Base-by-base conservation (phyloP, 2,888 invertebrate species). In the Limenitis camilla region DNA sequence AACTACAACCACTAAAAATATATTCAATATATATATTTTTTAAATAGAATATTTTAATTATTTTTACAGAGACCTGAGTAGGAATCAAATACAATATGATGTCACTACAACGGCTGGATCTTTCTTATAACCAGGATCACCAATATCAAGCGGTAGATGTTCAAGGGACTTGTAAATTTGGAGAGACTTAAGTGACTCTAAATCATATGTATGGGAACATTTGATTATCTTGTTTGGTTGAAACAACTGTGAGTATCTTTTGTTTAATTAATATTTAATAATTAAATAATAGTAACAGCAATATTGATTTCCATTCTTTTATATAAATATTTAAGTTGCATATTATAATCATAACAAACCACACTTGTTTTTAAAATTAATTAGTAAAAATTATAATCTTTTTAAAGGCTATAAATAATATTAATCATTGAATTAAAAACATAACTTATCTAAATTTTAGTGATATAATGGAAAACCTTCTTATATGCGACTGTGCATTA, bases 401-500 rank as follows among this genome's bases (percentile, higher is more conserved):
- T n/a, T n/a, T n/a, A n/a, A n/a, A n/a, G n/a, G n/a, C n/a, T n/a
- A n/a, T n/a, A n/a, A n/a, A n/a, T n/a, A n/a, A n/a, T n/a, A n/a
- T n/a, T n/a, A n/a, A n/a, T n/a, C n/a, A n/a, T n/a, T n/a, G n/a
- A n/a, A n/a, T n/a, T n/a, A n/a, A n/a, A n/a, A n/a, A 11, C 0
- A 31, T 8, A 7, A 10, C 10, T 10, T 27, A 10, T 33, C 5
- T 10, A 19, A 30, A 28, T 86, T 87, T 30, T 81, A 96, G 96
- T 47, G 94, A 95, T 69, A 89, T 96, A 63, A 92, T 93, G 27
- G 91, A 89, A 42, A 96, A 96, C 76, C 94, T 93, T 5, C 84
- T 96, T 64, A 90, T 91, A 49, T 96, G 96, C 68, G 93, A 96
- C 72, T 96, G 96, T 71, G 90, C 92, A 30, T 74, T 96, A 1